These are phyloP conservation scores for Hemistola chrysoprasaria DNA, from an alignment of 2,888 invertebrate species.

Conservation along the genomic window DNA sequence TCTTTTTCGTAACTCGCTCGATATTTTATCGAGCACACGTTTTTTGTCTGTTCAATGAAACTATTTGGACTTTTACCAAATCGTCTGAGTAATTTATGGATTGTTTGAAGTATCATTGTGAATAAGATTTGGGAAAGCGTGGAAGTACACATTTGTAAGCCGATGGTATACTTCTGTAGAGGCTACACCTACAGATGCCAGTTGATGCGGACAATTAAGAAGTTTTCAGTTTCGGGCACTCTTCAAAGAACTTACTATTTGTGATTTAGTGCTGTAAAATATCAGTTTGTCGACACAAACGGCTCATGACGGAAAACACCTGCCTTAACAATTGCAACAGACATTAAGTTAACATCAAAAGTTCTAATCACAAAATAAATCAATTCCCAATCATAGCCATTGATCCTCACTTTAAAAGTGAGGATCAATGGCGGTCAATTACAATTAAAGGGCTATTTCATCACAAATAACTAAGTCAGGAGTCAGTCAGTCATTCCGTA, in stretches of 20 bases:
- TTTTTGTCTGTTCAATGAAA: conserved; percentile 14
- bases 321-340: too few species aligned
- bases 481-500: conserved; percentile 42
- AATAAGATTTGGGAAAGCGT: too few species aligned
- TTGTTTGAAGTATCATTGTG: conserved; percentile 2
- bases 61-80: conserved; percentile 17
- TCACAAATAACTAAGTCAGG: conserved; percentile 41
- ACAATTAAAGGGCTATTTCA: conserved; percentile 29
- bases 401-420: conserved; percentile 20
- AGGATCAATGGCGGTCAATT: conserved; percentile 32
- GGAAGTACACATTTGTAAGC: too few species aligned
- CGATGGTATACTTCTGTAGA: too few species aligned
- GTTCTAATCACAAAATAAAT: conserved; percentile 2
- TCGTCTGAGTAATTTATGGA: conserved; percentile 3
- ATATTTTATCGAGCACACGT: conserved; percentile 13
- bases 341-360: too few species aligned
- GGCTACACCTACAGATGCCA: too few species aligned
- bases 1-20: conserved; percentile 15
- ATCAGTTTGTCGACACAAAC: too few species aligned
- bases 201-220: too few species aligned
- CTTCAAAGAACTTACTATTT: too few species aligned
- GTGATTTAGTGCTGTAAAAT: too few species aligned
- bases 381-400: conserved; percentile 9
- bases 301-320: too few species aligned
- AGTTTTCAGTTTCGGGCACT: too few species aligned